Evolutionary conservation across 2,888 invertebrate species (phyloP), one percentile per base, ranked within the genome.

Genomic region (Brachyopa scutellaris): DNA sequence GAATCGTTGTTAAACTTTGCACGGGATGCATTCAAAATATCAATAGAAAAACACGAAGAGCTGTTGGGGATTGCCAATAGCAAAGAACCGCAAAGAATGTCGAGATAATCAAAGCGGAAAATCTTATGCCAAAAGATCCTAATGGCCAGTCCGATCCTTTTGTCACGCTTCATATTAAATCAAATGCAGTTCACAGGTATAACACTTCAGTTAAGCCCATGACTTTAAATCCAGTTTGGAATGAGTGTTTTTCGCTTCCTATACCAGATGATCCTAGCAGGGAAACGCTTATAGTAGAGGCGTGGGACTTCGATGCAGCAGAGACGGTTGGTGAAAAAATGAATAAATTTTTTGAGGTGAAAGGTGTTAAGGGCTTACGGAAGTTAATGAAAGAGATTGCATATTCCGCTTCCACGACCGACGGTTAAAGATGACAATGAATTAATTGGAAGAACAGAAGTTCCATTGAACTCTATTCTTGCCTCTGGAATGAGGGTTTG

Each of bases 111-210:
- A 96, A 97, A 91, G 96, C 96, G 1, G 96, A 96, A 91, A 96
- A 96, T 86, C 90, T 97, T 42, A 92, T 93, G 79, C 94, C 97
- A 15, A 97, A 97, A 90, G 97, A 97, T 89, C 94, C 96, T 0
- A 97, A 96, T 88, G 97, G 99, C n/a, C 93, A 97, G 85, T 98
- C 98, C 86, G 99, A 99, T 91, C 99, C 99, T 0, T 99, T 98
- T 90, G 98, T 99, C 70, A 98, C 98, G 84, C 93, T 99, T 87
- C 97, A 94, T 89, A 91, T 97, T 84, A 94, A 95, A 88, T 96
- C 96, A 0, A 93, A 94, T 79, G 93, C 94, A 1, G 93, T 95
- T 1, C 94, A 95, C 87, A 93, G 96, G 78, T 96, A 96, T 87
- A 97, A 96, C 86, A 97, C 99, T 0, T 96, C 97, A 0, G 98